Base-by-base conservation (phyloP, 2,888 invertebrate species). In the Cabera pusaria region DNA sequence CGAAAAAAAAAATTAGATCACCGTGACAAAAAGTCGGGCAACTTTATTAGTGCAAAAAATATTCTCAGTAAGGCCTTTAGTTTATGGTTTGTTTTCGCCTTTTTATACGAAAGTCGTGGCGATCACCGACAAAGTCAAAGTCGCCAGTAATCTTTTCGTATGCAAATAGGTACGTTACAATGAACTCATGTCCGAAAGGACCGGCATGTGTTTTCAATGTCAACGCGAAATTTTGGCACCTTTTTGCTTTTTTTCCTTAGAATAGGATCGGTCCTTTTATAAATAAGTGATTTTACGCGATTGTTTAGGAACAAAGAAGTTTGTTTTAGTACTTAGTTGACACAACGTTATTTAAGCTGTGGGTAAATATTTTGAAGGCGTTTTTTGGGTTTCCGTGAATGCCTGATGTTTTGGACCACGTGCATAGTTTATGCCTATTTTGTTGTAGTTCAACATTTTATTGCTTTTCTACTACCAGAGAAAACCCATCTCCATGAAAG, bases 131-230 rank as follows among this genome's bases (percentile, higher is more conserved):
- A 73, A 78, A 73, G 75, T 76, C 75, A 64, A 63, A 67, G 70
- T 52, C 65, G 69, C 70, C 59, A 64, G 54, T 54, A 49, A 61
- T 68, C 80, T 79, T 82, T 87, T 84, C 76, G 72, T 73, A 87
- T 86, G 84, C 72, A 74, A 87, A 86, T 84, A 71, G 56, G n/a
- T n/a, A n/a, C n/a, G 81, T 79, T 76, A 75, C 85, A 77, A 71
- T 73, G 84, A 84, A 85, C 81, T 72, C 67, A 55, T 64, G 73
- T 52, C 70, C 67, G 66, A 70, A 67, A 67, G 58, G 70, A 63
- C 73, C 66, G 56, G 65, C 73, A 71, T 65, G 55, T 77, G 78
- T 71, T 66, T 47, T 67, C 67, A 78, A 74, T 70, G 74, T 75
- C 71, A 67, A 59, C 68, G 65, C 65, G 61, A 69, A 72, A 76